Percentiles rank a stretch among this genome's conserved stretches.
Evolutionary conservation across 2,888 invertebrate species (phyloP).

Genomic region (Drosophila acutilabella): DNA sequence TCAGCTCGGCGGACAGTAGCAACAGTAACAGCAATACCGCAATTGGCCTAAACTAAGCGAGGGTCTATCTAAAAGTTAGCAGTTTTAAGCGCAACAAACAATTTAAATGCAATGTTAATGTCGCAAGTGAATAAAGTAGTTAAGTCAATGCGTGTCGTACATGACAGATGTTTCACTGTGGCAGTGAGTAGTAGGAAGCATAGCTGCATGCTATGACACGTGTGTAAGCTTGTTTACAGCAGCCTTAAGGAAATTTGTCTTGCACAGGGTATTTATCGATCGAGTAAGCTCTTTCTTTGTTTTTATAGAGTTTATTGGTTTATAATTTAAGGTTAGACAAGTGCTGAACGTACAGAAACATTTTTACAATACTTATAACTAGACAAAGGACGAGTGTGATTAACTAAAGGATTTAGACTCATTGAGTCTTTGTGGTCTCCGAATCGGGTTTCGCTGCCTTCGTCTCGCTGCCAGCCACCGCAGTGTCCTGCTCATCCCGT

Average conservation of each 20-base stretch:
- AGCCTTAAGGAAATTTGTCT: too few relatives aligned
- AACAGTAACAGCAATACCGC: conserved; percentile 84
- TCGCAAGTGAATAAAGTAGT: conserved; percentile 3
- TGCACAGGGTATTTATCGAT: not conserved
- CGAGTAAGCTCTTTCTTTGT: not conserved
- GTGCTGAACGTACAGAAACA: conserved; percentile 68
- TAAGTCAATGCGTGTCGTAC: not conserved
- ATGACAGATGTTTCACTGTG: not conserved
- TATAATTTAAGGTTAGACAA: conserved; percentile 71
- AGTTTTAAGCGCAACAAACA: not conserved
- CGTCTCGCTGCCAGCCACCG: conserved; percentile 72
- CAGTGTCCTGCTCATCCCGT: conserved; percentile 82
- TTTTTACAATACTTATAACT: conserved; percentile 78
- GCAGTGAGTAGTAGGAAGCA: too few relatives aligned
- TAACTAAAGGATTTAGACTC: conserved; percentile 66
- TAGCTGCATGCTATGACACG: too few relatives aligned
- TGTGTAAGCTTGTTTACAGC: too few relatives aligned
- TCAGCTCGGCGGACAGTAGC: conserved; percentile 85
- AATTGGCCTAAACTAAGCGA: conserved; percentile 47
- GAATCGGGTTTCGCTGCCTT: conserved; percentile 47
- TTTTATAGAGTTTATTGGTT: conserved; percentile 48
- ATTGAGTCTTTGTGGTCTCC: conserved; percentile 50
- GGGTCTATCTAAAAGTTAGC: not conserved
- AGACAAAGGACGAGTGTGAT: conserved; percentile 64
- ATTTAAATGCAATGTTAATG: not conserved